phyloP scores from a whole-genome alignment of 1,140 invertebrate species.

The Cyclina sinensis region DNA sequence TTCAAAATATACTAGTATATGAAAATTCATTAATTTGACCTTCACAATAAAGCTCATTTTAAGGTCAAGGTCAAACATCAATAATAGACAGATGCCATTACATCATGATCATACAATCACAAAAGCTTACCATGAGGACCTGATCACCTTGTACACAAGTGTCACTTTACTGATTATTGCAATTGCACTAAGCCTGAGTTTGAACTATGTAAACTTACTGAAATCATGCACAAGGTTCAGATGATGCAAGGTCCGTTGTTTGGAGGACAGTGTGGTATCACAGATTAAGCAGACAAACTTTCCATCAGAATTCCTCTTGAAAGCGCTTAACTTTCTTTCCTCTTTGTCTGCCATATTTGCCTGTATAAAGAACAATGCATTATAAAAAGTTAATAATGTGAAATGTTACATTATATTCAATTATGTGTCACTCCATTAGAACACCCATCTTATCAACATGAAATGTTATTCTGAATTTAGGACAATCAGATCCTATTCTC shows the following conservation, averaged over 20 bases:
- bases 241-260: conserved; percentile 16
- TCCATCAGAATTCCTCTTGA: conserved; percentile 18
- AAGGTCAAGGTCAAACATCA: conserved; percentile 35
- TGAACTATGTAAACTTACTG: conserved; percentile 29
- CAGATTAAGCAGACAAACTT: conserved; percentile 20
- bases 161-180: neutral
- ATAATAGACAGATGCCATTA: conserved; percentile 12
- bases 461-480: conserved; percentile 29
- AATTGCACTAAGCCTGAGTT: neutral
- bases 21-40: conserved; percentile 39
- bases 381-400: conserved; percentile 30
- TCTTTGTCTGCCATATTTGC: conserved; percentile 26
- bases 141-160: neutral
- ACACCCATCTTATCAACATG: conserved; percentile 19
- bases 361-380: conserved; percentile 22
- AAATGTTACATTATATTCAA: conserved; percentile 30
- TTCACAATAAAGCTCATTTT: conserved; percentile 32
- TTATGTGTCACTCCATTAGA: conserved; percentile 27
- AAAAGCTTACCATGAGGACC: conserved; percentile 4
- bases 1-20: neutral
- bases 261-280: neutral
- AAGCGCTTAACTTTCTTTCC: neutral
- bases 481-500: conserved; percentile 23
- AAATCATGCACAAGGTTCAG: conserved; percentile 7
- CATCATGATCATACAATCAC: neutral